A percentile compares a stretch with the other conserved stretches of the same genome.
Conservation (phyloP, 2,888 invertebrate genomes). For the Quadriops clusia region DNA sequence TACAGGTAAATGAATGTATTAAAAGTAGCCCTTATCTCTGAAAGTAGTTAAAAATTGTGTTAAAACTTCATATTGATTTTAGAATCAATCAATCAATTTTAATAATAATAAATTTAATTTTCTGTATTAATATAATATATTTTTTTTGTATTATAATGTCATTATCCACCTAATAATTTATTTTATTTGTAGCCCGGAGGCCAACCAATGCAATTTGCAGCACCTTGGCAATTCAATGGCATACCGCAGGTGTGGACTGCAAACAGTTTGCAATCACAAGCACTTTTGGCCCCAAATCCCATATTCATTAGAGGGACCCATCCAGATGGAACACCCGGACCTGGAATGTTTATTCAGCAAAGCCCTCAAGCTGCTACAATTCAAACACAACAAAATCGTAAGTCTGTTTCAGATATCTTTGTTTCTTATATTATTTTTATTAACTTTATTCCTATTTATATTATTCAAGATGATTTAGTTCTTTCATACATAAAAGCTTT, state of each 20-base stretch:
- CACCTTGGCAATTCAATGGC: constrained; percentile 65
- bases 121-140: constrained; percentile 1
- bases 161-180: constrained; percentile 1
- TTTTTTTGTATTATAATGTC: no score
- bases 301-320: constrained; percentile 75
- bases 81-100: no score
- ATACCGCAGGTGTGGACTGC: constrained; percentile 66
- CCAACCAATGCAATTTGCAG: constrained; percentile 63
- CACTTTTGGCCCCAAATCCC: constrained; percentile 62
- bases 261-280: constrained; percentile 56
- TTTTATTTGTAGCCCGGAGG: constrained; percentile 40
- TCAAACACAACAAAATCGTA: constrained; percentile 56
- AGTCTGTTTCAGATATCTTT: no score
- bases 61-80: no score
- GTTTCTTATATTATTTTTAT: no score
- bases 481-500: no score
- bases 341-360: constrained; percentile 72
- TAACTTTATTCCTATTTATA: no score
- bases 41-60: no score
- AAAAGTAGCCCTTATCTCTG: no score
- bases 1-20: no score
- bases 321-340: constrained; percentile 52
- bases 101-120: no score
- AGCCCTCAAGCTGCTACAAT: constrained; percentile 56
- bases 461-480: no score